Conservation (phyloP, 2,888 invertebrate genomes). For the Microplitis deprimator region DNA sequence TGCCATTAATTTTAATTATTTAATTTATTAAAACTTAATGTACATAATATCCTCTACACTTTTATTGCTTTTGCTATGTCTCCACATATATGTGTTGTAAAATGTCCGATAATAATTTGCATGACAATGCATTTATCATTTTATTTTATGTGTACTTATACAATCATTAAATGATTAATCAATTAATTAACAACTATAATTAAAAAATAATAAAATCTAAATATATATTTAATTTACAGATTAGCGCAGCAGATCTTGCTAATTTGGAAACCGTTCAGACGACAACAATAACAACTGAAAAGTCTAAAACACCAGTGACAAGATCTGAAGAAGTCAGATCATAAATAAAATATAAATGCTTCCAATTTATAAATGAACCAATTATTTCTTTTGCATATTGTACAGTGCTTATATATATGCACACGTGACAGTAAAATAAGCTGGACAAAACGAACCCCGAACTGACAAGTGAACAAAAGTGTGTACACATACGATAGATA, state of each 20-base stretch:
- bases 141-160: no score
- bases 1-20: not conserved
- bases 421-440: not conserved
- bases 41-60: not conserved
- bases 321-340: slow-evolving; percentile 69
- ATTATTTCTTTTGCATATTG: slow-evolving; percentile 41
- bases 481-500: slow-evolving; percentile 62
- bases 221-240: slow-evolving; percentile 52
- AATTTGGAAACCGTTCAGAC: slow-evolving; percentile 66
- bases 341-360: slow-evolving; percentile 46
- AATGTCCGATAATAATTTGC: not conserved
- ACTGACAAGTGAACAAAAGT: slow-evolving; percentile 45
- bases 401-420: slow-evolving; percentile 40
- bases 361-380: slow-evolving; percentile 42
- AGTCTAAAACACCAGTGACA: slow-evolving; percentile 67
- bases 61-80: slow-evolving; percentile 9
- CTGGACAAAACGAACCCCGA: slow-evolving; percentile 15
- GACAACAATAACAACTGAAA: slow-evolving; percentile 66
- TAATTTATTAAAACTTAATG: not conserved
- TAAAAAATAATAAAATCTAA: no score
- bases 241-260: slow-evolving; percentile 68
- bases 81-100: not conserved
- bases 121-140: not conserved
- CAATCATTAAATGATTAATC: no score
- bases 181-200: no score